Evolutionary conservation across 2,888 invertebrate species (phyloP), one percentile per base, ranked within the genome.

Genomic region (Melieria omissa): DNA sequence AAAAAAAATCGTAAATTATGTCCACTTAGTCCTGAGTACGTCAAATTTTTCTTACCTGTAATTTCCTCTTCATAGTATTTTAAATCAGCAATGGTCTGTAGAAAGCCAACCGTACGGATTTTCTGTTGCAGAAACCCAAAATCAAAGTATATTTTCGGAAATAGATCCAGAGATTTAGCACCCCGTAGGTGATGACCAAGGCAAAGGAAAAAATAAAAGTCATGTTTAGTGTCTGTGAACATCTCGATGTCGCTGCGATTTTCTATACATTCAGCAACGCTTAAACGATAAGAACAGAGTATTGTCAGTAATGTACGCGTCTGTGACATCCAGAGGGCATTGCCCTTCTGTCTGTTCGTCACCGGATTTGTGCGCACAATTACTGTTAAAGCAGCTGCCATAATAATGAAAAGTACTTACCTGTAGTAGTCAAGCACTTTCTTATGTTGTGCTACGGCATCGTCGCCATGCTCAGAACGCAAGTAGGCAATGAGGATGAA

Each of bases 91-190:
- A 87, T 77, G 0, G 86, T 88, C 61, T 84, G 83, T 5, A 84
- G 73, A 54, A 87, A 80, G 61, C 78, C 85, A 73, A 76, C 80
- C 45, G 65, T 71, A 44, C 87, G 83, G 61, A 87, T 78, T 74
- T 86, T 87, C 71, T 86, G 81, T 12, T 84, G 87, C n/a, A 87
- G 77, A 75, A 86, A 87, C 12, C 85, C 86, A 78, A 86, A 87
- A 74, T 87, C 86, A n/a, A 83, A 76, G 78, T 83, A 88, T 0
- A 87, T 72, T 70, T 75, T 79, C 0, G 82, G 79, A 76, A 87
- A 85, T 4, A 85, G 74, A 47, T 79, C 61, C 0, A 73, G 71
- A 42, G 79, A 73, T 3, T 79, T 75, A n/a, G 78, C 78, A 62
- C 83, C 81, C 42, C 74, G 70, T 0, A 87, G 71, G 73, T 87